A percentile compares a stretch with the other conserved stretches of the same genome.
phyloP scores from a whole-genome alignment of 2,113 vertebrate genomes.

The Lynx canadensis region DNA sequence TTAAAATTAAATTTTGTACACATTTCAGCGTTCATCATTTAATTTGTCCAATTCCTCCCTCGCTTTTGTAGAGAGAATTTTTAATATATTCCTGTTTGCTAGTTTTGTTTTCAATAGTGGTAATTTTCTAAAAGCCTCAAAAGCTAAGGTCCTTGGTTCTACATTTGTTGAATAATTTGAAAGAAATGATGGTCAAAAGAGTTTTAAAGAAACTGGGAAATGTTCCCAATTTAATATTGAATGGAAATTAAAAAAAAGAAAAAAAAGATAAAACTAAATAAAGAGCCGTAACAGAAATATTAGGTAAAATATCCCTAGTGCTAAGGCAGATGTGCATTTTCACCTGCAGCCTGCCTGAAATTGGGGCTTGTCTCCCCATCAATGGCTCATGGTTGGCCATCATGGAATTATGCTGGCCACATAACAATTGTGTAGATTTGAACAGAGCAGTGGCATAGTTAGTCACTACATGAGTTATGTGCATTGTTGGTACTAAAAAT shows the following conservation, averaged over 20 bases:
- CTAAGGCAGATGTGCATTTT: background rate
- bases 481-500: rapidly evolving
- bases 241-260: background rate
- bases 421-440: rapidly evolving
- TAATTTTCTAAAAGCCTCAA: conserved; percentile 18
- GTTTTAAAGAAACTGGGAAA: conserved; percentile 34
- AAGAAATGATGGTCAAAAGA: background rate
- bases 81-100: background rate
- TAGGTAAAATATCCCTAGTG: background rate
- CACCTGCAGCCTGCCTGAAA: background rate
- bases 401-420: too few species aligned
- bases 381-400: rapidly evolving
- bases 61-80: conserved; percentile 37
- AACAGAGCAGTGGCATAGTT: background rate
- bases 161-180: background rate
- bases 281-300: background rate
- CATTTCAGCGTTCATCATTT: conserved; percentile 5
- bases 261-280: conserved; percentile 16
- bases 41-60: background rate
- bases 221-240: conserved; percentile 43
- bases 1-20: conserved; percentile 45
- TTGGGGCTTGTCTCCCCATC: rapidly evolving
- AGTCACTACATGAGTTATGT: background rate
- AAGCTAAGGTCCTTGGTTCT: background rate
- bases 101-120: conserved; percentile 31